Evolutionary conservation across 2,113 vertebrate species (phyloP), one percentile per base, ranked within the genome.

Genomic region (Indicator indicator): DNA sequence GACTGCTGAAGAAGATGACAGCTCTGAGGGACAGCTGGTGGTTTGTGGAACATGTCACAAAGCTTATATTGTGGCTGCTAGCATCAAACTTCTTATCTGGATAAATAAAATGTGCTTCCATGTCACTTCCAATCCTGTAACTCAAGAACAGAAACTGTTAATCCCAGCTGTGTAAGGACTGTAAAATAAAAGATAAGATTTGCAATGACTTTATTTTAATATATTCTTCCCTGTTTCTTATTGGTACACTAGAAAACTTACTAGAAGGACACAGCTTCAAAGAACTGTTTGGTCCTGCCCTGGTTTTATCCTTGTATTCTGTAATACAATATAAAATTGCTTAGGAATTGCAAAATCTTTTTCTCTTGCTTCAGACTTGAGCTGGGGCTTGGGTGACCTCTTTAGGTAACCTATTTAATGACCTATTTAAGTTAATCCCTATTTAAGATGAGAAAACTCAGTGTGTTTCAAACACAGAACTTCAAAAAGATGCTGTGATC

Each of bases 1-100:
- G 80, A 54, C 54, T 90, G 74, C 76, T 91, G 11, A 89, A 80
- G 42, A 64, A 38, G 55, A 48, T 76, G 92, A 75, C 84, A 63
- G 27, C 83, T 96, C 64, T 75, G 77, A 90, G 93, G 9, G 88
- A 94, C 94, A 97, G 94, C 94, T 96, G 96, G 92, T 96, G 30
- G 52, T 88, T 93, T 72, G 40, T 63, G 62, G 62, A 93, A 87
- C 50, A 70, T 76, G 86, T 93, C 93, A 95, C 90, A 96, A 88
- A 91, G 69, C 95, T 95, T 93, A 77, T 89, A 84, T 81, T 94
- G 90, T 96, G 80, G 84, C 94, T 95, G 93, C 92, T 72, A 91
- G 95, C 90, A 62, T 33, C 8, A 8, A 67, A 26, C 48, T 78
- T 83, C 46, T 85, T 84, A 38, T 60, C 54, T 3, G 5, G 36